Evolutionary conservation across 2,113 vertebrate species (phyloP).

Genomic region (Rhea pennata): DNA sequence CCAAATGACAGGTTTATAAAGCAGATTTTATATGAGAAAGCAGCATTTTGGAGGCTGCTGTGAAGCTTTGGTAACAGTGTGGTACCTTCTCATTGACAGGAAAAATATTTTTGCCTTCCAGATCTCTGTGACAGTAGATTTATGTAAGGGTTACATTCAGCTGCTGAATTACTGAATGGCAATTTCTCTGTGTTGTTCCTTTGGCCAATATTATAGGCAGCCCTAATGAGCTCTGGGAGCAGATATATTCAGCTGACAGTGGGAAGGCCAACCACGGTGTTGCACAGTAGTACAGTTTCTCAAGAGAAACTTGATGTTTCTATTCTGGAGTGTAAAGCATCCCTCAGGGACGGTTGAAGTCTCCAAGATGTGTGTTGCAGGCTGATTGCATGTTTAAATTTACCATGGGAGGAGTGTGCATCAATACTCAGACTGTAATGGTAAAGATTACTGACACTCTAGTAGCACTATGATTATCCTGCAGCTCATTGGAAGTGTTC

Average conservation of each 20-base stretch:
- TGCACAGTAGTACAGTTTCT: background rate
- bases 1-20: background rate
- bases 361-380: background rate
- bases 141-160: background rate
- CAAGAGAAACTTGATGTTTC: background rate
- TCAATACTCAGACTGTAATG: background rate
- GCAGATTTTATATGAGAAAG: fast-evolving
- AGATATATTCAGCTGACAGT: background rate
- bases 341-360: background rate
- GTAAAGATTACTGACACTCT: background rate
- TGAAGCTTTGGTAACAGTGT: background rate
- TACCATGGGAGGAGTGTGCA: background rate
- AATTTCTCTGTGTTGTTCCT: background rate
- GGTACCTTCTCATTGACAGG: background rate
- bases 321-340: background rate
- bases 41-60: background rate
- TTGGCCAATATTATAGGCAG: background rate
- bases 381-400: background rate
- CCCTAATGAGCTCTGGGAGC: background rate
- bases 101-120: background rate
- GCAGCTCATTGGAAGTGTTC: background rate
- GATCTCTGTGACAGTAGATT: background rate
- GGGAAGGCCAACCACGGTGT: background rate
- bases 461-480: background rate
- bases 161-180: background rate